Conservation (phyloP, 1,140 invertebrate genomes). For the Colletes gigas region DNA sequence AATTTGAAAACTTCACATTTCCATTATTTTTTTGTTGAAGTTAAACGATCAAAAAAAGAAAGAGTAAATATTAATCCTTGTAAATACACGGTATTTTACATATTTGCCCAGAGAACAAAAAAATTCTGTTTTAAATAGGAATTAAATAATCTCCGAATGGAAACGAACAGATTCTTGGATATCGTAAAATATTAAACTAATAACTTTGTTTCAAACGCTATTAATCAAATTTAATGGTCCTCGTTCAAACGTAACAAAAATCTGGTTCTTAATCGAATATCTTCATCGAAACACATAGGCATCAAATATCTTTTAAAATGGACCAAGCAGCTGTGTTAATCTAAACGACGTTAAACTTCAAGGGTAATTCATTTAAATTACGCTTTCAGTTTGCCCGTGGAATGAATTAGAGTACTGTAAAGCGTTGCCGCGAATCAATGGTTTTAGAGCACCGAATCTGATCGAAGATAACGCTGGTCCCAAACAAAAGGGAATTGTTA, state of each 20-base stretch:
- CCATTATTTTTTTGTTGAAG: too few species aligned
- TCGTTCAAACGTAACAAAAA: too few species aligned
- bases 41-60: too few species aligned
- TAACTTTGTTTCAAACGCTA: too few species aligned
- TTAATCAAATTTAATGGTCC: neutral
- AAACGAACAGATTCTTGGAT: neutral
- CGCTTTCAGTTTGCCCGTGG: neutral
- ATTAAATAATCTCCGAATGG: neutral
- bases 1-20: too few species aligned
- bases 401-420: constrained; percentile 1
- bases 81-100: too few species aligned
- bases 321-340: neutral
- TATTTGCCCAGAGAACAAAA: too few species aligned
- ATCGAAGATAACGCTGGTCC: neutral
- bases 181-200: neutral
- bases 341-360: constrained; percentile 1
- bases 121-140: neutral
- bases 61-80: too few species aligned
- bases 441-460: neutral
- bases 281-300: neutral
- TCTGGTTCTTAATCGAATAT: neutral
- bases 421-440: neutral
- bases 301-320: neutral
- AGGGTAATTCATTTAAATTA: neutral
- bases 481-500: neutral